Conservation (phyloP, 2,888 invertebrate species). For the Gymnosoma rotundatum region DNA sequence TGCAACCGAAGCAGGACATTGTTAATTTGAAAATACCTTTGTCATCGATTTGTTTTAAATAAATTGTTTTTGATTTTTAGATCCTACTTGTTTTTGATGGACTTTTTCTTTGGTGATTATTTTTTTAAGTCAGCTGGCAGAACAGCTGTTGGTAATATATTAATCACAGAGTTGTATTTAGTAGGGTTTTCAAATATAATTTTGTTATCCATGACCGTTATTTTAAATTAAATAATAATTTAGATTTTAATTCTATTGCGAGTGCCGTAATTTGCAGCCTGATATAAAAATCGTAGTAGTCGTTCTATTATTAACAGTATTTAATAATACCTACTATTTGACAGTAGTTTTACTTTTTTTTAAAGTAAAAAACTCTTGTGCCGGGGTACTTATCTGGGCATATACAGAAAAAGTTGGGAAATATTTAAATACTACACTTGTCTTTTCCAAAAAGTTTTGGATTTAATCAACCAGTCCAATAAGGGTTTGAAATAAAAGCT, state of each 20-base stretch:
- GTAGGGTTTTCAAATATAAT: constrained; percentile 23
- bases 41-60: constrained; percentile 12
- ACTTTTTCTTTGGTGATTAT: not conserved
- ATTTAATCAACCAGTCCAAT: too few relatives aligned
- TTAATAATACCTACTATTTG: too few relatives aligned
- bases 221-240: not conserved
- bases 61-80: not conserved
- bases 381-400: too few relatives aligned
- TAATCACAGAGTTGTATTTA: not conserved
- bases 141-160: constrained; percentile 22
- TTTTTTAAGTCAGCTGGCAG: constrained; percentile 20
- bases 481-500: too few relatives aligned
- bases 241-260: not conserved
- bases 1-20: constrained; percentile 90
- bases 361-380: too few relatives aligned
- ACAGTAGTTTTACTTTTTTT: too few relatives aligned
- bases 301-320: too few relatives aligned
- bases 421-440: too few relatives aligned
- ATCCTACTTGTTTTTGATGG: not conserved
- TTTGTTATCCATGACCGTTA: not conserved
- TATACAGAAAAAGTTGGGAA: too few relatives aligned
- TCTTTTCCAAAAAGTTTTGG: too few relatives aligned
- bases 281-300: too few relatives aligned
- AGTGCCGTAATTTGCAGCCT: too few relatives aligned
- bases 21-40: constrained; percentile 17